These are phyloP conservation scores for Sclerurus mexicanus DNA, from an alignment of 2,113 vertebrate species.

Conservation along the genomic window DNA sequence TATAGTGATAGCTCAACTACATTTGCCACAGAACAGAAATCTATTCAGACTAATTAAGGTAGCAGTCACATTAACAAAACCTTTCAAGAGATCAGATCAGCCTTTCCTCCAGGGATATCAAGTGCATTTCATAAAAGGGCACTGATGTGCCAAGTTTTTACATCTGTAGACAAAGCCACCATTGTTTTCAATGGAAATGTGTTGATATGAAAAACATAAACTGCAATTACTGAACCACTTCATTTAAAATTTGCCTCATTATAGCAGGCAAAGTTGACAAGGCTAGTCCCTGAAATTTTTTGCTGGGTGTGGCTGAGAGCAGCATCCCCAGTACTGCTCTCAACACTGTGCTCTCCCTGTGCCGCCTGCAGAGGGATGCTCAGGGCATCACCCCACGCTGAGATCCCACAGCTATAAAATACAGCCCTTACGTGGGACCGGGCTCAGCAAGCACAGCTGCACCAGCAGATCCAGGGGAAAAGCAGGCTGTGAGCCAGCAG, in stretches of 20 bases:
- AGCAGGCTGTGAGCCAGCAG: accelerated
- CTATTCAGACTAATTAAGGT: neutral
- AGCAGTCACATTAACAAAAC: neutral
- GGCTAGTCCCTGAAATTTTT: neutral
- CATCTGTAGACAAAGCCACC: neutral
- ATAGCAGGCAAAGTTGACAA: neutral
- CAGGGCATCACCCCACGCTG: accelerated
- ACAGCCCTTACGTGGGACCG: accelerated
- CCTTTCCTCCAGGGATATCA: neutral
- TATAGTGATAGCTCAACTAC: neutral
- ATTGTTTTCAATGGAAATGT: neutral
- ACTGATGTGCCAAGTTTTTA: neutral
- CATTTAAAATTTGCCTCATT: neutral
- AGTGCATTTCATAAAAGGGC: neutral
- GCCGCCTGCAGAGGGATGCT: accelerated
- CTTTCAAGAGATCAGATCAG: neutral
- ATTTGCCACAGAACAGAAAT: neutral
- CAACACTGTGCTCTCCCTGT: accelerated
- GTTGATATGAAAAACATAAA: neutral
- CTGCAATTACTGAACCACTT: neutral
- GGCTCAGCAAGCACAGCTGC: neutral
- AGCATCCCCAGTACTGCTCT: neutral
- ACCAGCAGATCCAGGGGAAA: accelerated
- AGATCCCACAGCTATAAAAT: neutral
- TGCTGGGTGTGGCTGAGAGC: accelerated